Percentiles rank a stretch among this genome's conserved stretches.
phyloP scores from a whole-genome alignment of 2,888 invertebrate species.

The Gordius sp. region DNA sequence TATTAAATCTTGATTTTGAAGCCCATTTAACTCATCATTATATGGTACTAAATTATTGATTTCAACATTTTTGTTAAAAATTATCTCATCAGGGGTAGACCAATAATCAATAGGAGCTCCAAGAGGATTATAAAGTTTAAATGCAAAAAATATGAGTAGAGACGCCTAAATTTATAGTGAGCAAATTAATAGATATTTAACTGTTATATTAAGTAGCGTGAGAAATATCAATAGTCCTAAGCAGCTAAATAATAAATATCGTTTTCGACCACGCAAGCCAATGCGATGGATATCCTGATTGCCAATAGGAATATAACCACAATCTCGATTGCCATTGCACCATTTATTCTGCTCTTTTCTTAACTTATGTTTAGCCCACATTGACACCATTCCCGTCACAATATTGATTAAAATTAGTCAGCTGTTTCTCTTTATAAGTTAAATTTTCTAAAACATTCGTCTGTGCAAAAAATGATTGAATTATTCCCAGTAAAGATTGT shows the following conservation, averaged over 20 bases:
- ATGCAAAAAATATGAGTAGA: slow-evolving; percentile 1
- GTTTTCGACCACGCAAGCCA: slow-evolving; percentile 1
- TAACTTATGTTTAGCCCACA: slow-evolving; percentile 6
- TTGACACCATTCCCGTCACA: not conserved
- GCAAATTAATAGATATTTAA: not conserved
- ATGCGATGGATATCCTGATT: not conserved
- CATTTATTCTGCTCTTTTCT: not conserved
- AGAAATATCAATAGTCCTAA: not conserved
- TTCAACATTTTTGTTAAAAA: not conserved
- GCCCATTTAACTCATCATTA: not conserved
- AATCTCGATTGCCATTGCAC: slow-evolving; percentile 5
- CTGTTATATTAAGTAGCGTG: not conserved
- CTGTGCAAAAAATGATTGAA: too few relatives aligned
- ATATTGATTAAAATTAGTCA: not conserved
- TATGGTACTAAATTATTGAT: not conserved
- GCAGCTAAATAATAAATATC: not conserved
- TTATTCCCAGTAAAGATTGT: too few relatives aligned
- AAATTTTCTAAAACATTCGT: too few relatives aligned
- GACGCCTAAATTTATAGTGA: not conserved
- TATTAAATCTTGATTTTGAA: not conserved
- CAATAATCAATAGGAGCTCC: not conserved
- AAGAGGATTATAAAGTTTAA: not conserved
- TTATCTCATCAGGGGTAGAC: not conserved
- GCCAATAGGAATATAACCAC: slow-evolving; percentile 13
- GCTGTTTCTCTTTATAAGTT: too few relatives aligned